Base-by-base conservation (phyloP, 2,113 vertebrate genomes). In the Brachyhypopomus occidentalis region DNA sequence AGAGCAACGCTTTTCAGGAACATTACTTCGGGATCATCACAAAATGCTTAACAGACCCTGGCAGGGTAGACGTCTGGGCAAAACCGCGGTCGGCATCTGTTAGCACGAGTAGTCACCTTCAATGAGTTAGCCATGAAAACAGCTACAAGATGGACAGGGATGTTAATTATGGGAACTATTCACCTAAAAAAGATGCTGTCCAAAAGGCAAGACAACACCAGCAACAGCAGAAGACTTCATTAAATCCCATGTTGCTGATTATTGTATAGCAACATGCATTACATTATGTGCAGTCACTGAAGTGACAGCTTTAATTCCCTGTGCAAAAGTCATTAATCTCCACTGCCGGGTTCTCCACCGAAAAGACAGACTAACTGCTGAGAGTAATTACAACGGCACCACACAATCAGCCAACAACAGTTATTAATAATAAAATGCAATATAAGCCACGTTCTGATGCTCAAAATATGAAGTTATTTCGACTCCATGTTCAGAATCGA, bases 1-100 rank as follows among this genome's bases (percentile, higher is more conserved):
- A 66, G 11, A 41, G 22, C 69, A 69, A 41, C 17, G n/a, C 9
- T 20, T 71, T 45, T 66, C 58, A 67, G 71, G 60, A 75, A 23
- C 36, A 48, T 0, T 30, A 9, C 60, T 45, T 60, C 25, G 45
- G 16, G 36, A 82, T n/a, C n/a, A 5, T 75, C 14, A 16, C 14
- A 25, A 23, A 70, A 19, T 52, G 34, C 12, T 63, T 25, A 25
- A 5, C 19, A 30, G 36, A 34, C 60, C 30, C 1, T 38, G 60
- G 8, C n/a, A 38, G 22, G 34, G n/a, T 70, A 16, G 25, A 38
- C 55, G 20, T 45, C n/a, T 38, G 56, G 73, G 55, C 36, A 59
- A 25, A 8, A 55, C 19, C 22, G 6, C 36, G 19, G 12, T 41
- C 7, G 8, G 23, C 22, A 62, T 25, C 22, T 45, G 22, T 56